phyloP scores from a whole-genome alignment of 2,113 vertebrate species.

The Leucopsar rothschildi region DNA sequence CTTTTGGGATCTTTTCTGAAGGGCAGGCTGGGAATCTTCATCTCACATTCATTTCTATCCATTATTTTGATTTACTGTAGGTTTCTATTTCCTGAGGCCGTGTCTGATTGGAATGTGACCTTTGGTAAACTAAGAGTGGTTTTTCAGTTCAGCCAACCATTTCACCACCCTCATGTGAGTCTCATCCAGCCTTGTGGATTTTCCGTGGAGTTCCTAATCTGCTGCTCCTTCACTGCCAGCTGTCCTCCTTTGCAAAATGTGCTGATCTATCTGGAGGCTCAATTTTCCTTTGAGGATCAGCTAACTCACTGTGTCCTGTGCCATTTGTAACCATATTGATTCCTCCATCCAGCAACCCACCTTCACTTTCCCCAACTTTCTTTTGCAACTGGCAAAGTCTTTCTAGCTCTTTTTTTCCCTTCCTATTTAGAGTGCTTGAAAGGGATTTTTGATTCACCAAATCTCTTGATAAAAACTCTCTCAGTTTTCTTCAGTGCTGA shows the following conservation, averaged over 20 bases:
- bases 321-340: background rate
- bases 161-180: background rate
- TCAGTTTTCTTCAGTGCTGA: background rate
- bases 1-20: background rate
- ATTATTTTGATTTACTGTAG: background rate
- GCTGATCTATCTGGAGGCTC: background rate
- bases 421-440: background rate
- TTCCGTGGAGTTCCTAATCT: background rate
- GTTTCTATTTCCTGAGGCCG: background rate
- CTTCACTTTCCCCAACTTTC: background rate
- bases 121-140: background rate
- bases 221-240: background rate
- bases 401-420: background rate
- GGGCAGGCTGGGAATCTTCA: background rate
- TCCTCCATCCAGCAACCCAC: background rate
- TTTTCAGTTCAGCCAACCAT: background rate
- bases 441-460: background rate
- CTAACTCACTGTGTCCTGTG: background rate
- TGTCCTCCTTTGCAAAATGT: background rate
- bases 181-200: background rate
- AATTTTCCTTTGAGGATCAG: background rate
- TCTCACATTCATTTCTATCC: background rate
- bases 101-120: background rate
- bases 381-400: background rate
- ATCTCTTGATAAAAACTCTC: background rate